Evolutionary conservation across 2,888 invertebrate species (phyloP).

Genomic region (Clitarchus hookeri): DNA sequence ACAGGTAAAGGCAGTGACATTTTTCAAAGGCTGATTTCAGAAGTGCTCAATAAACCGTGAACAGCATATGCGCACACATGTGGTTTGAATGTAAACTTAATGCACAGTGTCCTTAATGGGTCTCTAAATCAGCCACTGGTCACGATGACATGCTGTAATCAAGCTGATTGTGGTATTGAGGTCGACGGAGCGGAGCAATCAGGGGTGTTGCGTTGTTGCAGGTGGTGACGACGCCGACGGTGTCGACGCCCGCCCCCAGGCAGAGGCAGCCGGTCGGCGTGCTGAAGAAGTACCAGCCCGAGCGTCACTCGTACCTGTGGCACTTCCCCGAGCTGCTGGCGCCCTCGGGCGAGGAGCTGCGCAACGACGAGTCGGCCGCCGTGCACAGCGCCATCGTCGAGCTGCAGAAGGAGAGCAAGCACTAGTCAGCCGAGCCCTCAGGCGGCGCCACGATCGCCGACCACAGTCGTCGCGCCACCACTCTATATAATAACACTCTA

Average conservation of each 20-base stretch:
- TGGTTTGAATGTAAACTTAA: no score
- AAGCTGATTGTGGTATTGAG: no score
- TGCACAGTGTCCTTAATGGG: no score
- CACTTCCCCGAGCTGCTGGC: slow-evolving; percentile 48
- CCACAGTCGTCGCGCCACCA: no score
- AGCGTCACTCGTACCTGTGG: slow-evolving; percentile 28
- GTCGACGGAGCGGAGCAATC: neutral
- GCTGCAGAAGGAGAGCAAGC: slow-evolving; percentile 30
- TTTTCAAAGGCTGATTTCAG: no score
- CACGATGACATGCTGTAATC: no score
- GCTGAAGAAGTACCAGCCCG: slow-evolving; percentile 3
- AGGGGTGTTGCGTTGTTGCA: neutral
- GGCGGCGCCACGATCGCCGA: neutral
- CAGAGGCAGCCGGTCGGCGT: neutral
- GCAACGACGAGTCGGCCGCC: slow-evolving; percentile 36
- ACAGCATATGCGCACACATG: no score
- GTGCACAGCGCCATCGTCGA: slow-evolving; percentile 29
- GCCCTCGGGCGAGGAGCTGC: slow-evolving; percentile 43
- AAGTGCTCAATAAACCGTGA: no score
- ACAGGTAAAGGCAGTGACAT: no score
- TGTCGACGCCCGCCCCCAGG: neutral
- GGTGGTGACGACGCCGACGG: slow-evolving; percentile 24
- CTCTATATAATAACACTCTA: no score
- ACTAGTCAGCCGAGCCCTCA: neutral
- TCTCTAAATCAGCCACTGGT: no score